These are phyloP conservation scores for Oryzias javanicus DNA, from an alignment of 2,113 vertebrate genomes.

Conservation along the genomic window DNA sequence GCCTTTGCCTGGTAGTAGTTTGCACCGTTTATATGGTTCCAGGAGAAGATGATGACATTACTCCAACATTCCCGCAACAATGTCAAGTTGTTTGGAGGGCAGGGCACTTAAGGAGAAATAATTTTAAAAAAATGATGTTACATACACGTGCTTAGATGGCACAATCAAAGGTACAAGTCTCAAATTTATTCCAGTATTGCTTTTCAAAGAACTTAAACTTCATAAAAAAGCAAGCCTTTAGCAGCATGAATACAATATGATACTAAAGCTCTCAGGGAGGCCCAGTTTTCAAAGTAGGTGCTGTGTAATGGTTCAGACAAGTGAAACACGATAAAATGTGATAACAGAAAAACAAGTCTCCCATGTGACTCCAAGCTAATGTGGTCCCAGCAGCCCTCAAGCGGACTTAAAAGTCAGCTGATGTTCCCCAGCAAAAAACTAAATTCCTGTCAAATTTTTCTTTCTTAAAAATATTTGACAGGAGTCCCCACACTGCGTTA, in stretches of 20 bases:
- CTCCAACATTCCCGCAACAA: constrained; percentile 69
- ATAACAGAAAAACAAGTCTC: constrained; percentile 39
- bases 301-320: constrained; percentile 28
- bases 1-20: constrained; percentile 60
- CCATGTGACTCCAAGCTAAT: constrained; percentile 13
- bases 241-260: constrained; percentile 56
- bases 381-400: not conserved
- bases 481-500: no score
- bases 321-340: constrained; percentile 32
- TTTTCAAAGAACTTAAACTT: constrained; percentile 60
- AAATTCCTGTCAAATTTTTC: no score
- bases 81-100: constrained; percentile 63
- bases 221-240: constrained; percentile 47
- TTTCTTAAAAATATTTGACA: no score
- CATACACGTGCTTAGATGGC: constrained; percentile 33
- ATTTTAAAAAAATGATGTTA: not conserved
- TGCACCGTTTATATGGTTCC: constrained; percentile 58
- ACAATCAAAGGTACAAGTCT: constrained; percentile 46
- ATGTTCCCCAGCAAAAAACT: no score
- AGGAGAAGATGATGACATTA: constrained; percentile 72
- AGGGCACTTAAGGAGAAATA: constrained; percentile 61
- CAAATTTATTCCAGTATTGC: constrained; percentile 36
- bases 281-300: constrained; percentile 56
- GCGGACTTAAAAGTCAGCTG: not conserved
- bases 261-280: constrained; percentile 50